phyloP scores from a whole-genome alignment of 2,797 vertebrate species.

The Danio jaintianensis region DNA sequence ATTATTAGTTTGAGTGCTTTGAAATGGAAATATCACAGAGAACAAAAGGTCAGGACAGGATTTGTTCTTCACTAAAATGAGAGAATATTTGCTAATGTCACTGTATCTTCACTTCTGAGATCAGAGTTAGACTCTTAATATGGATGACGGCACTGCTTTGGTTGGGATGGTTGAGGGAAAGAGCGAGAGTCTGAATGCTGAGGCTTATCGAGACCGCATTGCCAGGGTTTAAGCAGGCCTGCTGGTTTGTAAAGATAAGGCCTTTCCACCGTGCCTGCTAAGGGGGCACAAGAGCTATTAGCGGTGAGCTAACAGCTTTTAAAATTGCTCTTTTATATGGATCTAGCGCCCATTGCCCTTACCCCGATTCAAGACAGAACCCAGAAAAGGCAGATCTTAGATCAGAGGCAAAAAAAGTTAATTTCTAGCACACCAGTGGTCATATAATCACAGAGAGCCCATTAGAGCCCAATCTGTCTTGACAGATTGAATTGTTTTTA shows the following conservation, averaged over 20 bases:
- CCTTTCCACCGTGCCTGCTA: conserved; percentile 49
- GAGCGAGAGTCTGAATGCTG: conserved; percentile 18
- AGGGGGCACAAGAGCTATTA: conserved; percentile 47
- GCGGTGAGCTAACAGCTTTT: conserved; percentile 28
- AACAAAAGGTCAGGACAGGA: conserved; percentile 10
- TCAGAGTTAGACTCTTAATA: conserved; percentile 50
- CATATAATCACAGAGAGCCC: conserved; percentile 3
- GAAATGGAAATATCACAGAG: conserved; percentile 5
- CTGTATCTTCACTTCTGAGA: conserved; percentile 48
- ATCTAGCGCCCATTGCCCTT: not conserved
- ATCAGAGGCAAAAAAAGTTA: not conserved
- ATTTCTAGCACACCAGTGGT: not conserved
- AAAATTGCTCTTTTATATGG: conserved; percentile 9
- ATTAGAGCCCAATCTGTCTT: conserved; percentile 6
- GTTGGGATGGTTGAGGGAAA: conserved; percentile 26
- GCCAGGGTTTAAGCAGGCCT: conserved; percentile 54
- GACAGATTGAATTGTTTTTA: conserved; percentile 31
- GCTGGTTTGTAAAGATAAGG: conserved; percentile 57
- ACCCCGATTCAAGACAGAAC: conserved; percentile 14
- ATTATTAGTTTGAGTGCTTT: not conserved
- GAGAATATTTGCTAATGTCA: conserved; percentile 3
- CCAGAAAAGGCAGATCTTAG: conserved; percentile 9
- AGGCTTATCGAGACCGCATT: conserved; percentile 50
- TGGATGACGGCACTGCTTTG: conserved; percentile 44
- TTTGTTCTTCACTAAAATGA: conserved; percentile 12